Conservation (phyloP, 2,113 vertebrate genomes). For the Gallinago jamesoni region DNA sequence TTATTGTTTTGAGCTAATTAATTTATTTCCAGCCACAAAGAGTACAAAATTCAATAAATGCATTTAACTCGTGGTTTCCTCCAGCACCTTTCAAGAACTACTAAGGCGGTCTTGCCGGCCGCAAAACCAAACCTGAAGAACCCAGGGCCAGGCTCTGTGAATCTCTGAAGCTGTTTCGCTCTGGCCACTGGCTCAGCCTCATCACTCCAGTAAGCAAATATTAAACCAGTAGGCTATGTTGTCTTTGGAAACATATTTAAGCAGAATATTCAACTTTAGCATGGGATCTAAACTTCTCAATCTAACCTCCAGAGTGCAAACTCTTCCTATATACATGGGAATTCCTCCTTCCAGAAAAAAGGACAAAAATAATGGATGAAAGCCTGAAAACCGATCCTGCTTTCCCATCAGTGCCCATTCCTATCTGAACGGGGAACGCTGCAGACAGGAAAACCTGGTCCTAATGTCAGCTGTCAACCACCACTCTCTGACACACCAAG, state of each 20-base stretch:
- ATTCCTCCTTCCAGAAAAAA: background rate
- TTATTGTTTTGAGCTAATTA: background rate
- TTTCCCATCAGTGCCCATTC: background rate
- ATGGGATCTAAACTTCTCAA: background rate
- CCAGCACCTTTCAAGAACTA: background rate
- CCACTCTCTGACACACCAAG: background rate
- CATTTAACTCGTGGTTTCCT: background rate
- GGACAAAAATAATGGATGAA: background rate
- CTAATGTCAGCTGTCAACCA: background rate
- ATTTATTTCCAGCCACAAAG: background rate
- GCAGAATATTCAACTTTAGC: background rate
- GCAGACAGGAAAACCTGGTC: background rate
- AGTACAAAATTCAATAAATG: background rate
- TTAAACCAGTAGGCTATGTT: background rate
- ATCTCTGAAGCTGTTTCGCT: background rate
- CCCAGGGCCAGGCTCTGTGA: background rate
- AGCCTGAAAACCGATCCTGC: background rate
- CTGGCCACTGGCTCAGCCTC: background rate
- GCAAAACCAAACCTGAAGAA: background rate
- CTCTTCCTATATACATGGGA: fast-evolving
- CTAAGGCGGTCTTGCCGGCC: background rate
- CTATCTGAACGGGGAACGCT: background rate
- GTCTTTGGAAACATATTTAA: background rate
- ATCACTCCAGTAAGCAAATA: background rate
- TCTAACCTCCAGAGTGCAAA: background rate